Evolutionary conservation across 1,140 invertebrate species (phyloP).

Genomic region (Coenobita brevimanus): DNA sequence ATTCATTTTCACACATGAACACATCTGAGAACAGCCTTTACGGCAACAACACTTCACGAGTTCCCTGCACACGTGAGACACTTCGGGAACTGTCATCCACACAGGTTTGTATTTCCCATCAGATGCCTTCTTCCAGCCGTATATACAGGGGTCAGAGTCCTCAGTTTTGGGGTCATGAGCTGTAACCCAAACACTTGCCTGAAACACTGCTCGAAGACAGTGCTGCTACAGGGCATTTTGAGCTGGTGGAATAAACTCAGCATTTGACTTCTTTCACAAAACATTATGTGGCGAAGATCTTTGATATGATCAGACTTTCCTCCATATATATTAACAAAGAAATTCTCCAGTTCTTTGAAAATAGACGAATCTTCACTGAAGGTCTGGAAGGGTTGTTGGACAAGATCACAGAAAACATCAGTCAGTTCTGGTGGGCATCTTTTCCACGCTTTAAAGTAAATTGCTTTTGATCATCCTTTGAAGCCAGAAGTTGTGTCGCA

Average conservation of each 20-base stretch:
- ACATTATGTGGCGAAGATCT: neutral
- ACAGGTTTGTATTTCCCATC: neutral
- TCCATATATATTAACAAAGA: no score
- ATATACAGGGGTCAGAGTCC: constrained; percentile 12
- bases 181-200: constrained; percentile 24
- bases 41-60: neutral
- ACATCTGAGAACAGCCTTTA: constrained; percentile 4
- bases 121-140: constrained; percentile 1
- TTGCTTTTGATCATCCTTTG: no score
- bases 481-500: no score
- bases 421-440: no score
- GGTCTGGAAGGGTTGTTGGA: no score
- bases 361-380: no score
- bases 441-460: no score
- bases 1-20: constrained; percentile 24
- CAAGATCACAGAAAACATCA: no score
- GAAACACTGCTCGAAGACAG: constrained; percentile 6
- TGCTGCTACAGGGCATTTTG: constrained; percentile 13
- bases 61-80: constrained; percentile 1
- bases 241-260: neutral
- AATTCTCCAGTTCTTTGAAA: no score
- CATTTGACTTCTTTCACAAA: neutral
- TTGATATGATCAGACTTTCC: neutral
- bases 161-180: constrained; percentile 16
- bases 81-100: constrained; percentile 17